Evolutionary conservation across 2,113 vertebrate species (phyloP), one percentile per base, ranked within the genome.

Genomic region (Hyla sarda): DNA sequence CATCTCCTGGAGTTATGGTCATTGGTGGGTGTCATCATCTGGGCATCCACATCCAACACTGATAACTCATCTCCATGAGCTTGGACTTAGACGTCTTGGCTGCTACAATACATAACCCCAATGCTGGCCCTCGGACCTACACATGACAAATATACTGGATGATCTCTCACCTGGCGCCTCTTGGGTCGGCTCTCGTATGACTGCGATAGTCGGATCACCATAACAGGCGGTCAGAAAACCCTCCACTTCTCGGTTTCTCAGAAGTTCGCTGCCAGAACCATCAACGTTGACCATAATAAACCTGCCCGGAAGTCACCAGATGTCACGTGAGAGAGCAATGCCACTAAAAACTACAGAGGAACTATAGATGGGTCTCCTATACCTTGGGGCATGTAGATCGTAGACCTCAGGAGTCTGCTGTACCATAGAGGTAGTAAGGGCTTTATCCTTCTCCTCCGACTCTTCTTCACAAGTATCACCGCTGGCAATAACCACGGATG

Each of bases 181-280:
- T 72, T 94, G 91, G 8, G 97, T 79, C 0, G 94, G 94, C 7
- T 99, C 97, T 72, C 93, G 94, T 83, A 97, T 89, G 82, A 98
- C 87, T 0, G 93, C 93, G 3, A 92, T 89, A 4, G 91, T 50
- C 0, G 95, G 93, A 62, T 98, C 95, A 45, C 91, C 87, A 21
- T 87, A 86, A 0, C 89, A 95, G 82, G 94, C 80, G 5, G 89
- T 78, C 16, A 98, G 88, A 34, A 93, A 91, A 54, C 95, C 82
- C 19, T 95, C 92, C 6, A 96, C 93, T 8, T 94, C 92, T 37
- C 90, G 90, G 74, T 90, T 90, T 60, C 91, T 90, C 73, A 99
- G 95, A n/a, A 99, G 91, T 89, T 99, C 98, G 0, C 90, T 90
- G n/a, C 96, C 97, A 8, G 98, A 98, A 16, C 97, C 96, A 12